Conservation (phyloP, 2,113 vertebrate genomes). For the Bubo bubo region DNA sequence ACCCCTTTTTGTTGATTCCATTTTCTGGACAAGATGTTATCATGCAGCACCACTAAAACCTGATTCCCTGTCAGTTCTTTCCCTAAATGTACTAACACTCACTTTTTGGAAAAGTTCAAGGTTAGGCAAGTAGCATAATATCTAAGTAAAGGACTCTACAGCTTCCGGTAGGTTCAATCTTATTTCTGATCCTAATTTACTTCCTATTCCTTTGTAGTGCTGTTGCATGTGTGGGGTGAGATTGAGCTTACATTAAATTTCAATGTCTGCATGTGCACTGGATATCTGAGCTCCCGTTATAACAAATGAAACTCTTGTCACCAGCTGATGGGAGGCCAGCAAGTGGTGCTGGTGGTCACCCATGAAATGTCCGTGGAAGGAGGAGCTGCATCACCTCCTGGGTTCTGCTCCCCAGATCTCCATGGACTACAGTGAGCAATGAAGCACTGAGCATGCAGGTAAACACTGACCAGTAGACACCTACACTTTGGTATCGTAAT, state of each 20-base stretch:
- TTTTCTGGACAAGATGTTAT: not conserved
- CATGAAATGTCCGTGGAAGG: not conserved
- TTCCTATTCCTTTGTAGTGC: not conserved
- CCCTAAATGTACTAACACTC: not conserved
- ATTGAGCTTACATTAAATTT: accelerated
- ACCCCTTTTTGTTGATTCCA: not conserved
- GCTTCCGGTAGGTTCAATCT: not conserved
- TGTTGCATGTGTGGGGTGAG: not conserved
- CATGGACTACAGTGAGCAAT: accelerated
- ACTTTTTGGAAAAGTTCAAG: not conserved
- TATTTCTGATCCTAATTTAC: not conserved
- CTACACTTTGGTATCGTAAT: not conserved
- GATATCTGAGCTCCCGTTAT: not conserved
- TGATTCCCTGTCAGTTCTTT: not conserved
- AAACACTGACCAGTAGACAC: not conserved
- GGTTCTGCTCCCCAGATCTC: not conserved
- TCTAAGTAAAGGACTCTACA: not conserved
- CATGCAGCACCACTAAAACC: accelerated
- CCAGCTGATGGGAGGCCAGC: not conserved
- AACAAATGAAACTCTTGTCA: not conserved
- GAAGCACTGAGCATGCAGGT: not conserved
- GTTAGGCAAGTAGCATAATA: not conserved
- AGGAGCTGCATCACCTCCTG: not conserved
- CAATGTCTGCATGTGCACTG: too few relatives aligned
- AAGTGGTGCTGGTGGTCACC: not conserved